Percentiles rank a stretch among this genome's conserved stretches.
These are phyloP conservation scores for Austrofundulus limnaeus DNA, from an alignment of 2,113 vertebrate species.

Conservation along the genomic window DNA sequence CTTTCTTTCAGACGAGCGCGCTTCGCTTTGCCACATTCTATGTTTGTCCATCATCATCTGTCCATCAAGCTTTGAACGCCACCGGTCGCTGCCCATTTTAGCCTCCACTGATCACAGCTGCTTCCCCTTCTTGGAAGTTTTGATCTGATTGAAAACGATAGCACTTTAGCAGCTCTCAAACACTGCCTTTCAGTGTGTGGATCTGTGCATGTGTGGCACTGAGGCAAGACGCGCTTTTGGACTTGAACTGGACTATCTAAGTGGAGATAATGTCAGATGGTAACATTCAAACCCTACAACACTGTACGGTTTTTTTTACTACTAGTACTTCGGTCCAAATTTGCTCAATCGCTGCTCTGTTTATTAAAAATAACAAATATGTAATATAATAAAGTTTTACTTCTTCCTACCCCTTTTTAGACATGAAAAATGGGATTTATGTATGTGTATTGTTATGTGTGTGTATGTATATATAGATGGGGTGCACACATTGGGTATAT, in stretches of 20 bases:
- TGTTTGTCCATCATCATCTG: slow-evolving; percentile 59
- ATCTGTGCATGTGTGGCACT: no score
- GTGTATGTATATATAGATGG: no score
- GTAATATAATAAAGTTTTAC: no score
- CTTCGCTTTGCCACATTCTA: slow-evolving; percentile 51
- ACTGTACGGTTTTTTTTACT: not conserved
- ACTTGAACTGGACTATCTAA: no score
- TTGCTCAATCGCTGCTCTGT: not conserved
- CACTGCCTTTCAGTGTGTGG: no score
- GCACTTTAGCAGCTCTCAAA: not conserved
- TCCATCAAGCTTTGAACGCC: slow-evolving; percentile 45
- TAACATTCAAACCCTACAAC: not conserved
- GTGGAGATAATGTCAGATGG: no score
- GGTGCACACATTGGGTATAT: no score
- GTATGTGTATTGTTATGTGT: no score
- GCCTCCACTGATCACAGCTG: slow-evolving; percentile 12
- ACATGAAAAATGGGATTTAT: no score
- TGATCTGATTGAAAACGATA: not conserved
- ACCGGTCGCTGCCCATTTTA: slow-evolving; percentile 22
- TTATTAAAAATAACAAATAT: no score
- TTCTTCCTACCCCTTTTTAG: no score
- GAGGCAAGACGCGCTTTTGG: not conserved
- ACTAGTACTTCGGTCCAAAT: not conserved
- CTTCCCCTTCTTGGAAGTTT: slow-evolving; percentile 1
- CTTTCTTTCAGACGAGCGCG: slow-evolving; percentile 32